Conservation (phyloP, 1,140 invertebrate species). For the Telenomus remus region DNA sequence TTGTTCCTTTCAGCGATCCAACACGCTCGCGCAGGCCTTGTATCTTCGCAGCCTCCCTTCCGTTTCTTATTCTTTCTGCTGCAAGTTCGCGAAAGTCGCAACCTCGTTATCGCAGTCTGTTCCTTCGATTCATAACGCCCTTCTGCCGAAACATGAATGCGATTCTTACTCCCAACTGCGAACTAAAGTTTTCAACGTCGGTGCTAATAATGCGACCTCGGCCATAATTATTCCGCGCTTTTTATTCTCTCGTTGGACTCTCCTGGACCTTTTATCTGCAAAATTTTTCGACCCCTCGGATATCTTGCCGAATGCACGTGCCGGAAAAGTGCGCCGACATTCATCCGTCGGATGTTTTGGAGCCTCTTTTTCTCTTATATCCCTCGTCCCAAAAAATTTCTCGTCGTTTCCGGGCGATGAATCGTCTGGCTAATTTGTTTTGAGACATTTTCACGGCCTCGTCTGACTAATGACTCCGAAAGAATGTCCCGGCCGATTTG, state of each 20-base stretch:
- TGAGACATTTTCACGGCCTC: not conserved
- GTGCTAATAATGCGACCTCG: conserved; percentile 52
- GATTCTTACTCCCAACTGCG: conserved; percentile 37
- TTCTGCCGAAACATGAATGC: conserved; percentile 35
- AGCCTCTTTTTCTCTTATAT: not conserved
- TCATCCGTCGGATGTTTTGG: conserved; percentile 19
- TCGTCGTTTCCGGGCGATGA: not conserved
- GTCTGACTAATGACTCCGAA: not conserved
- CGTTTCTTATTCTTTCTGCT: conserved; percentile 55
- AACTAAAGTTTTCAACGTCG: conserved; percentile 51
- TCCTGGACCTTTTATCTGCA: conserved; percentile 17
- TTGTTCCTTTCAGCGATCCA: conserved; percentile 59
- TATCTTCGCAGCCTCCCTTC: conserved; percentile 53
- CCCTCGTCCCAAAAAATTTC: not conserved
- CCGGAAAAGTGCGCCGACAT: conserved; percentile 38
- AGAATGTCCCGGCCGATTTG: not conserved
- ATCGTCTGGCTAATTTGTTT: conserved; percentile 7
- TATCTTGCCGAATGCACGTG: conserved; percentile 20
- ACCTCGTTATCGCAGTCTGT: conserved; percentile 56
- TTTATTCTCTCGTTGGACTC: conserved; percentile 11
- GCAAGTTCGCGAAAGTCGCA: conserved; percentile 54
- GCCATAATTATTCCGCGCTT: conserved; percentile 45
- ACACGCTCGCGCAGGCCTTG: conserved; percentile 42
- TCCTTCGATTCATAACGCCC: conserved; percentile 51
- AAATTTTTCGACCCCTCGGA: conserved; percentile 22